Evolutionary conservation across 1,140 invertebrate species (phyloP).

Genomic region (Aricia agestis): DNA sequence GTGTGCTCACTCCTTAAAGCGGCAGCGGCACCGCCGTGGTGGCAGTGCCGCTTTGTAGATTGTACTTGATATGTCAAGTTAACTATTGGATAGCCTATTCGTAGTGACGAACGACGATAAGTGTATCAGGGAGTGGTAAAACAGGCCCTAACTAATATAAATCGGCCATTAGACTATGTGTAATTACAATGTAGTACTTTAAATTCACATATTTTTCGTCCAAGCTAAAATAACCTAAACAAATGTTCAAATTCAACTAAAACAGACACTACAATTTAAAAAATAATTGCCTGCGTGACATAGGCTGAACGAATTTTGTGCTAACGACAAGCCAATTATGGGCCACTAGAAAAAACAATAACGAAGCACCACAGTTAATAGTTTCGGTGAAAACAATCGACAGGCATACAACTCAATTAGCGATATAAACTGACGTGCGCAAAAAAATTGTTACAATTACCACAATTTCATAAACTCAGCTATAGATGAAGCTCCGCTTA

Average conservation of each 20-base stretch:
- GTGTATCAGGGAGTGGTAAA: no score
- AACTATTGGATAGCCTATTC: no score
- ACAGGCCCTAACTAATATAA: no score
- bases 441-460: not conserved
- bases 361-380: not conserved
- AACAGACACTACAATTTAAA: not conserved
- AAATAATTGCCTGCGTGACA: not conserved
- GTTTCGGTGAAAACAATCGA: constrained; percentile 5
- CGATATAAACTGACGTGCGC: not conserved
- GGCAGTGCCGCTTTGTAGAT: no score
- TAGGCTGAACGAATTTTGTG: not conserved
- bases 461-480: constrained; percentile 5
- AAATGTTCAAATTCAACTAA: not conserved
- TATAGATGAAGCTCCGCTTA: not conserved
- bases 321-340: constrained; percentile 2
- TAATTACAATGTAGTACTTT: no score
- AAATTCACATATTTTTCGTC: no score
- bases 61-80: no score
- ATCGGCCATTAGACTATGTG: no score
- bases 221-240: not conserved
- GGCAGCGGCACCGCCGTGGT: no score
- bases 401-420: constrained; percentile 1
- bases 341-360: not conserved
- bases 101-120: no score
- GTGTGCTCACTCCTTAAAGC: no score